Evolutionary conservation across 2,113 vertebrate genomes (phyloP).

Genomic region (Nyctereutes procyonoides): DNA sequence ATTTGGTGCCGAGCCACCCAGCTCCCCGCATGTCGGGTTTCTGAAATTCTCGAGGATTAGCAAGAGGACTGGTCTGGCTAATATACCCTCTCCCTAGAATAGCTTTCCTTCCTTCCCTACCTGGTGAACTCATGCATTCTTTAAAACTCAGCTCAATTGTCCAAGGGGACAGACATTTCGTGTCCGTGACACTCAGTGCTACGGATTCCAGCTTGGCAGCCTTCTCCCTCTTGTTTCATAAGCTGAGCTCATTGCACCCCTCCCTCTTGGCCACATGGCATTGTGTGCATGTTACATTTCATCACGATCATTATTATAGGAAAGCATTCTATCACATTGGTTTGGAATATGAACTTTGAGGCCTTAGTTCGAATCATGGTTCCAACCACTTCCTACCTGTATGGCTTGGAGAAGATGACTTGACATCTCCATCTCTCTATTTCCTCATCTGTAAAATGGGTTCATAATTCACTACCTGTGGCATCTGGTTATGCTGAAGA

Average conservation of each 20-base stretch:
- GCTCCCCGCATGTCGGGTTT: background rate
- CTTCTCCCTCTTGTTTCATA: background rate
- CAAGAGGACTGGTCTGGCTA: background rate
- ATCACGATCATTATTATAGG: background rate
- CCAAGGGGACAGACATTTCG: background rate
- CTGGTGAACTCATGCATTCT: conserved; percentile 66
- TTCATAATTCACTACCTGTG: background rate
- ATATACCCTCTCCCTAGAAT: background rate
- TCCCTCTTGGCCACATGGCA: background rate
- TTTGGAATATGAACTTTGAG: background rate
- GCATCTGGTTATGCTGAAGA: background rate
- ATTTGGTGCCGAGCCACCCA: background rate
- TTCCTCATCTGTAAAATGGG: background rate
- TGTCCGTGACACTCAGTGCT: background rate
- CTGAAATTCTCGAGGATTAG: background rate
- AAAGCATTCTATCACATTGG: background rate
- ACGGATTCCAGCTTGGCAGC: conserved; percentile 45
- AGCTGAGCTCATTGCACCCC: background rate
- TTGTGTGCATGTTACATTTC: background rate
- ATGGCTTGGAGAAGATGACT: background rate
- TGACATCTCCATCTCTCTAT: background rate
- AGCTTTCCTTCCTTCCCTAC: background rate
- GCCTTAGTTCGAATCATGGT: background rate
- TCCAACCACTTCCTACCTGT: background rate
- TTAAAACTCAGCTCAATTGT: conserved; percentile 63